These are phyloP conservation scores for Ligdia adustata DNA, from an alignment of 2,888 invertebrate species.

Conservation along the genomic window DNA sequence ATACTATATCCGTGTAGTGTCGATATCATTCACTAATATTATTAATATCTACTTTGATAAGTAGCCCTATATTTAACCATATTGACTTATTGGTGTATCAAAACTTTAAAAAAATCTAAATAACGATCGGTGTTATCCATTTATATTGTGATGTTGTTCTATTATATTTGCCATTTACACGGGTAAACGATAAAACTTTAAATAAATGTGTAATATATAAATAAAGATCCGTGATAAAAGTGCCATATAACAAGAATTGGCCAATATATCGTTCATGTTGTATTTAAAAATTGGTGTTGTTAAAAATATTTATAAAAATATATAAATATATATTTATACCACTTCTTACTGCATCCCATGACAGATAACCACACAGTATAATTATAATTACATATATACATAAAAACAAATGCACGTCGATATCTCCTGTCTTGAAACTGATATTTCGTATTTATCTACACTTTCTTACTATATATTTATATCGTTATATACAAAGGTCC, in stretches of 20 bases:
- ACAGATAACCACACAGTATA: constrained; percentile 43
- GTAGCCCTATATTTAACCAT: constrained; percentile 65
- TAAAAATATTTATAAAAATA: constrained; percentile 13
- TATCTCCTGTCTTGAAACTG: constrained; percentile 17
- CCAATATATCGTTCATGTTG: constrained; percentile 50
- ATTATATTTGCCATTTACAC: constrained; percentile 63
- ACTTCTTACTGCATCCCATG: constrained; percentile 59
- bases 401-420: constrained; percentile 17
- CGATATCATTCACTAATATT: constrained; percentile 67
- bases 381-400: constrained; percentile 30
- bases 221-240: constrained; percentile 68
- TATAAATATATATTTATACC: constrained; percentile 13
- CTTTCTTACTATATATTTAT: constrained; percentile 31
- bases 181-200: constrained; percentile 50
- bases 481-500: constrained; percentile 66
- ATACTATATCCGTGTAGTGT: constrained; percentile 77
- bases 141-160: constrained; percentile 47
- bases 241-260: constrained; percentile 68
- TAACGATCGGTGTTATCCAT: constrained; percentile 49
- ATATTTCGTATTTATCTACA: constrained; percentile 28
- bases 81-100: constrained; percentile 54
- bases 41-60: constrained; percentile 75
- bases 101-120: constrained; percentile 50
- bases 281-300: constrained; percentile 42
- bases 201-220: constrained; percentile 48